Evolutionary conservation across 1,140 invertebrate genomes (phyloP), one percentile per base, ranked within the genome.

Genomic region (Radopholus similis): DNA sequence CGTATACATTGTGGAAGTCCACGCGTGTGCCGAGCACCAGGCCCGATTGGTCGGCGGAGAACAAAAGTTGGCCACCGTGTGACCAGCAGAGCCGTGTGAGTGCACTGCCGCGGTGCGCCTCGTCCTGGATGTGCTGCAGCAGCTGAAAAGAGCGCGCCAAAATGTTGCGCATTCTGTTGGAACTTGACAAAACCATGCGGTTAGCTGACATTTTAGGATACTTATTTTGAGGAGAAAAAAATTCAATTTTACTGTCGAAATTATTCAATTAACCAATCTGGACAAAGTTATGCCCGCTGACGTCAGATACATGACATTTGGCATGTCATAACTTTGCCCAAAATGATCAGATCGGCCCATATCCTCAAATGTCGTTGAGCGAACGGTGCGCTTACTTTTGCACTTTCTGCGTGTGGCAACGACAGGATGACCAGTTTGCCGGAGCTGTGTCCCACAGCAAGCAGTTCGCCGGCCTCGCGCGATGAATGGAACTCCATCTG

Each of bases 81-180:
- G 60, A 37, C 68, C 68, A 70, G 38, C 34, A 40, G 15, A 70
- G 34, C 32, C 49, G 38, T 18, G 21, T 37, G 21, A 70, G 49
- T 8, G 44, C 26, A 23, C 57, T 40, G 23, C 47, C 40, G 13
- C 49, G 35, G 30, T 70, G 68, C 21, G 54, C 38, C 13, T 70
- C 67, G 21, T 70, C 68, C 37, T 69, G 68, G 18, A 70, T 66
- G n/a, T 63, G 68, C 28, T 70, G 68, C 30, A 53, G 28, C 30
- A 70, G 42, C 68, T 70, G 18, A 67, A 64, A 65, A 8, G 28
- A 64, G 37, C 28, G 11, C 1, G 11, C 38, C 47, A 5, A 1
- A 67, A 54, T 47, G 8, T 8, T 47, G 60, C 57, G 8, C 8
- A 18, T 11, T 5, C 30, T 9, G 9, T 64, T 64, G 8, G 13